Base-by-base conservation (phyloP, 1,140 invertebrate genomes). In the Galleria mellonella region DNA sequence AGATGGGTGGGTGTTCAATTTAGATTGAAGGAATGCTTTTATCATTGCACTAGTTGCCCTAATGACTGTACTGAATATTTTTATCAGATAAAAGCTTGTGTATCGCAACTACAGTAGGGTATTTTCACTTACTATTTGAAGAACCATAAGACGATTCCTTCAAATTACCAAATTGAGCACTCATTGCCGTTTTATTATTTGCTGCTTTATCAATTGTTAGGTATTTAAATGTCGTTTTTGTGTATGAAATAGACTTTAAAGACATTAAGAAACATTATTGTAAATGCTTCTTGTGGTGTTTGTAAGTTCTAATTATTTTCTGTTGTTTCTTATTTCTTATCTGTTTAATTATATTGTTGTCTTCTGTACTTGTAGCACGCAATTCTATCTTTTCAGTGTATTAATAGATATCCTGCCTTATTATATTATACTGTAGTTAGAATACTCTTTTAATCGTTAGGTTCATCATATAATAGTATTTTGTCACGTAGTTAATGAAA, bases 1-100 rank as follows among this genome's bases (percentile, higher is more conserved):
- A 82, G 63, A 63, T 81, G 71, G 81, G 81, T 85, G 81, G 78
- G 81, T 85, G 81, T 76, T 85, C 74, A 82, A 81, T 75, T 75
- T 73, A 65, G 60, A 72, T 60, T 63, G 70, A 77, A 75, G 72
- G 74, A 77, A 66, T 58, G 57, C 43, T 51, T 40, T 40, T 41
- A 32, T 35, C 23, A 30, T 46, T 66, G 62, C 62, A 65, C 62
- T 43, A 51, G 38, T 33, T 29, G 17, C 23, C 29, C 32, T 23
- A 7, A 28, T 46, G 10, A n/a, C 42, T 39, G 37, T 45, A 51
- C 40, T 23, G 17, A 23, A 23, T 23, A n/a, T 23, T 23, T 23
- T 23, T 23, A 23, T 45, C 33, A 27, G 32, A 32, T 48, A 42
- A 29, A 46, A 31, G 17, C 50, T 56, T 27, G 9, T 17, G n/a